Evolutionary conservation across 2,888 invertebrate species (phyloP), one percentile per base, ranked within the genome.

Genomic region (Hydrotaea diabolus): DNA sequence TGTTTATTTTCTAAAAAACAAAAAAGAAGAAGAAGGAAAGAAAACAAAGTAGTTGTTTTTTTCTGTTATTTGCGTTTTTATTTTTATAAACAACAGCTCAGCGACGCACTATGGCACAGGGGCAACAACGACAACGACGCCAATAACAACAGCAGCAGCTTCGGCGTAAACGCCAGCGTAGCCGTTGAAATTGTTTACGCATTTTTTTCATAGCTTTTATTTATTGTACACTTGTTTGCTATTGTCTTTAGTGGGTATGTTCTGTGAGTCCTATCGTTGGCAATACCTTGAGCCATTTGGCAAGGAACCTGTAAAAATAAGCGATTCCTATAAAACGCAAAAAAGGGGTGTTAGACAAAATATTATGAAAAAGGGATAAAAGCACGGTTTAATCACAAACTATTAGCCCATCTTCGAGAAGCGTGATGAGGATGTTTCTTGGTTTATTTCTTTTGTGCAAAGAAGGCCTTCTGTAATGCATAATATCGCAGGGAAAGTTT

Each of bases 1-100:
- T 83, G 80, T 83, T 80, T 80, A 83, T 80, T 57, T 71, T 62
- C 53, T 69, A 69, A 17, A 57, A 72, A 19, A 31, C 2, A 2
- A 7, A 31, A 7, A 31, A 31, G 31, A 4, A 31, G 31, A 31
- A 31, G 31, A 31, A 31, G 31, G 31, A 7, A 49, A 82, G n/a
- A 78, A 57, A 43, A 78, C 46, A 80, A 74, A 74, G 79, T 77
- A 77, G 59, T 53, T 17, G 21, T 26, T 31, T 19, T 55, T 55
- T 57, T 71, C 39, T 62, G 13, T 74, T 64, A 77, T 39, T 26
- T 36, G 49, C 73, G 53, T 62, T 62, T 62, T 31, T 62, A 62
- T 62, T 62, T 62, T 62, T 31, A 62, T 62, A 62, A 62, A 62
- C 62, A 62, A 62, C 15, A n/a, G 26, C 26, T 15, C 39, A 39